Base-by-base conservation (phyloP, 2,797 vertebrate genomes). In the Kryptolebias ocellatus region DNA sequence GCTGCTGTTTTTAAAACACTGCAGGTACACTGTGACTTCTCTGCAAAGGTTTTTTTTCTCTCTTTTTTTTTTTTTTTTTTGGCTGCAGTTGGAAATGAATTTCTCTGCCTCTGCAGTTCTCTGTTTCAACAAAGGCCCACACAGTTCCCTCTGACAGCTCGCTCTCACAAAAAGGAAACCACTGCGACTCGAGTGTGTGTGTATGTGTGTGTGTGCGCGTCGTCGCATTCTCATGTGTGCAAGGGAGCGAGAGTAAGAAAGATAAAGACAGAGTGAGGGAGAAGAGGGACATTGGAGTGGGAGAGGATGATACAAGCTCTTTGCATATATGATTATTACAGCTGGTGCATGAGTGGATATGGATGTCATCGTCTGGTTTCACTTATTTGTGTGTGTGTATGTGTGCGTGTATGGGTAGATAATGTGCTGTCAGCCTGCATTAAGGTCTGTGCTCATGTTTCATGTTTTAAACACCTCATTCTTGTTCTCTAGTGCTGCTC, bases 81-180 rank as follows among this genome's bases (percentile, higher is more conserved):
- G 72, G 71, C 66, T 47, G 67, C 87, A 87, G 86, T 86, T 83
- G 72, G 80, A 85, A 91, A 92, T 89, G 81, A 80, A 91, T 90
- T 89, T 82, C 79, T 88, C 82, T 83, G 83, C 87, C 89, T 85
- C 85, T 84, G 86, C 83, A 85, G 74, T 79, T 83, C 81, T 84
- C 74, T 79, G 84, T 80, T 88, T 83, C 79, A 89, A 90, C 85
- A 89, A 88, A 90, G 87, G 85, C 91, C 86, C 88, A 87, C 85
- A 89, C 89, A 83, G 79, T 78, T 87, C 61, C 79, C 75, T 85
- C 77, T 87, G 90, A 92, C 91, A 90, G 83, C 85, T 87, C 59
- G 61, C 75, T 76, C 82, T 76, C 78, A 86, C 84, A 85, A 76
- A 82, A 83, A 83, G 83, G 78, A 87, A 86, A 88, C 78, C 80